Conservation (phyloP, 1,140 invertebrate genomes). For the Drepana arcuata region DNA sequence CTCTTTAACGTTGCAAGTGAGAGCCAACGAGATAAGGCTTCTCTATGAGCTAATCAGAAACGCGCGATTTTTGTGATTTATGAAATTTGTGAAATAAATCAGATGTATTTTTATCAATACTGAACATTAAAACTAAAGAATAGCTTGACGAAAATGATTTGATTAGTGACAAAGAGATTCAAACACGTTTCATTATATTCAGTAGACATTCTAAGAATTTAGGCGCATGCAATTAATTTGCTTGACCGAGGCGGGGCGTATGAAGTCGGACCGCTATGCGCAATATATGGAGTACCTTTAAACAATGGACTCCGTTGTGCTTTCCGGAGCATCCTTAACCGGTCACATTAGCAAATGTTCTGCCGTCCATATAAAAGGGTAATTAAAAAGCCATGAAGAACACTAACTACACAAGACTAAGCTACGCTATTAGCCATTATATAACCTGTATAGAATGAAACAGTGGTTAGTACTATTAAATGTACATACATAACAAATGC, state of each 20-base stretch:
- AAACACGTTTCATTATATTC: slow-evolving; percentile 44
- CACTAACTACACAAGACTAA: slow-evolving; percentile 1
- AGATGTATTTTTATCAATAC: too few relatives aligned
- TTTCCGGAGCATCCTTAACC: slow-evolving; percentile 40
- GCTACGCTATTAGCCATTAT: slow-evolving; percentile 21
- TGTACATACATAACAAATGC: too few relatives aligned
- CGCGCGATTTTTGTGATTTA: too few relatives aligned
- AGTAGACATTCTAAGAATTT: slow-evolving; percentile 56
- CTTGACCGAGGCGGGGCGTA: slow-evolving; percentile 21
- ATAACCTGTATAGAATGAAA: slow-evolving; percentile 13
- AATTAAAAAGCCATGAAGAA: slow-evolving; percentile 57
- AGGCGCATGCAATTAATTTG: slow-evolving; percentile 33
- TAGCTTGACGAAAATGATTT: too few relatives aligned
- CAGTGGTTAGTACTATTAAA: too few relatives aligned
- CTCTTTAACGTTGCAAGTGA: slow-evolving; percentile 23
- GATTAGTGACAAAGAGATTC: slow-evolving; percentile 34
- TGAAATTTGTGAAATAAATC: too few relatives aligned
- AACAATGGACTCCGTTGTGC: slow-evolving; percentile 51
- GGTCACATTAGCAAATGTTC: slow-evolving; percentile 53
- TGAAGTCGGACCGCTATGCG: slow-evolving; percentile 50
- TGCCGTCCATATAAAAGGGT: slow-evolving; percentile 41
- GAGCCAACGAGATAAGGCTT: slow-evolving; percentile 29
- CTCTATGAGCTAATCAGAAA: too few relatives aligned
- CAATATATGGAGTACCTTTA: slow-evolving; percentile 47
- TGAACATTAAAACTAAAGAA: too few relatives aligned